Conservation (phyloP, 1,140 invertebrate species). For the Drosophila ercepeae region DNA sequence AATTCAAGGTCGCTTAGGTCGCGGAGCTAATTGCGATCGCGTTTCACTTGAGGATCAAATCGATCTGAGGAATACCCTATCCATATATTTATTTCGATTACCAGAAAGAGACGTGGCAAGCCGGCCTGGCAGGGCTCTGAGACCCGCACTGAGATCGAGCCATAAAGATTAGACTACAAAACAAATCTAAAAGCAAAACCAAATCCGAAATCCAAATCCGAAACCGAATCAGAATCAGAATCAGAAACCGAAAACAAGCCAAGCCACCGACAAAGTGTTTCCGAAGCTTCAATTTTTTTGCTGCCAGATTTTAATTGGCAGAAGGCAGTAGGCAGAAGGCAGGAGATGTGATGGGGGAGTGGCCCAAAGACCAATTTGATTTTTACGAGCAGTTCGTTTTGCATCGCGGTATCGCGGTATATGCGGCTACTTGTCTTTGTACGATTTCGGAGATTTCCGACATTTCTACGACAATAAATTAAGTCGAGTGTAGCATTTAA, state of each 20-base stretch:
- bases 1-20: too few species aligned
- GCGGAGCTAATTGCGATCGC: too few species aligned
- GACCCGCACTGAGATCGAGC: slow-evolving; percentile 55
- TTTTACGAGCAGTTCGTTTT: slow-evolving; percentile 63
- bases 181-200: slow-evolving; percentile 47
- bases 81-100: too few species aligned
- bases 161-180: slow-evolving; percentile 69
- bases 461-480: slow-evolving; percentile 71
- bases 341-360: not conserved
- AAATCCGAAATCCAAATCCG: not conserved
- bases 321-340: slow-evolving; percentile 30
- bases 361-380: slow-evolving; percentile 57
- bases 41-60: too few species aligned
- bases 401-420: slow-evolving; percentile 6
- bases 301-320: slow-evolving; percentile 71
- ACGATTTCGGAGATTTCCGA: slow-evolving; percentile 5
- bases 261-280: slow-evolving; percentile 69
- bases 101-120: not conserved
- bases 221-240: slow-evolving; percentile 1
- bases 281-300: slow-evolving; percentile 49
- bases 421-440: slow-evolving; percentile 66
- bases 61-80: too few species aligned
- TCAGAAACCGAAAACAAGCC: slow-evolving; percentile 24
- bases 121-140: too few species aligned
- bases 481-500: slow-evolving; percentile 80